Conservation (phyloP, 2,113 vertebrate genomes). For the Poicephalus gulielmi region DNA sequence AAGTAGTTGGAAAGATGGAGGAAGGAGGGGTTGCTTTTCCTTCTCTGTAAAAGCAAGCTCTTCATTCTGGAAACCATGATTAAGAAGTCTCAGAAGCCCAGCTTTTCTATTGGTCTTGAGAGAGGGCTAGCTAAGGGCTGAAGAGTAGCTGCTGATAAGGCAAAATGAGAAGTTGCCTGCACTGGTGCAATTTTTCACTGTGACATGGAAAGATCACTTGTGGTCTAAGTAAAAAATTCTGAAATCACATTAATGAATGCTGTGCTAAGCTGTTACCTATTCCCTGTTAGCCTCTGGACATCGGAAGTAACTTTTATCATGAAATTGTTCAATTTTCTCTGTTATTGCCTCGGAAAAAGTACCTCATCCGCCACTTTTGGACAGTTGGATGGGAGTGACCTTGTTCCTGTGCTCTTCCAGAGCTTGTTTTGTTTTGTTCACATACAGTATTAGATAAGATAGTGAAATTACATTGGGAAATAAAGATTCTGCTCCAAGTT, state of each 20-base stretch:
- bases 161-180: not conserved
- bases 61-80: not conserved
- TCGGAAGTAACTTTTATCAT: not conserved
- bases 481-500: not conserved
- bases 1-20: not conserved
- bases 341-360: not conserved
- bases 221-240: not conserved
- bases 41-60: not conserved
- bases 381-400: not conserved
- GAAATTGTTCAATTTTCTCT: not conserved
- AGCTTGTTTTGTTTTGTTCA: not conserved
- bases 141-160: not conserved
- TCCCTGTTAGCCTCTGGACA: not conserved
- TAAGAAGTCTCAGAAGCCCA: not conserved
- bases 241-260: not conserved
- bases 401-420: not conserved
- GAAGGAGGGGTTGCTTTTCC: not conserved
- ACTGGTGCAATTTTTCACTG: not conserved
- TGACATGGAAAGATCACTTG: not conserved
- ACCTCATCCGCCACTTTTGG: not conserved
- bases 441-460: not conserved
- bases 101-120: not conserved
- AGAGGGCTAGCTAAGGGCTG: not conserved
- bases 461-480: not conserved
- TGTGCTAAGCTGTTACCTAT: not conserved